Evolutionary conservation across 1,140 invertebrate species (phyloP), one percentile per base, ranked within the genome.

Genomic region (Danaus melanippus): DNA sequence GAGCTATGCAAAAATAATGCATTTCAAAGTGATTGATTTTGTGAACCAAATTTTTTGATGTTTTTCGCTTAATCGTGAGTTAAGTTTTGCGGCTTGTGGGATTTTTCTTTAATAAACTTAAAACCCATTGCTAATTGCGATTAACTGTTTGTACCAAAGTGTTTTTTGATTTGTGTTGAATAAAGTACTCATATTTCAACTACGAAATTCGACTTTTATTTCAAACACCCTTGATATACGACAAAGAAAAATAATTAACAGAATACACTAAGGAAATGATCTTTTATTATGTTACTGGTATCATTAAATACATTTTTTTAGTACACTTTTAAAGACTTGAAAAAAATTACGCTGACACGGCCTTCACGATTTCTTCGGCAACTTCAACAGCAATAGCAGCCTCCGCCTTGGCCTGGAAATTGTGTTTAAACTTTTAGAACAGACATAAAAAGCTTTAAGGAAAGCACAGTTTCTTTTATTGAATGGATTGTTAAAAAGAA

Each of bases 301-400:
- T 51, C 58, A 75, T 74, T 77, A 71, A 74, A 75, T 80, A 77
- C 58, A 65, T 58, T 69, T 15, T 15, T 15, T 62, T 53, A 67
- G 52, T 60, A 60, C 64, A 69, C 73, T 68, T 64, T 54, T 53
- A 58, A 52, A 53, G 46, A 58, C 46, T 53, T 42, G 45, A 44
- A 39, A 46, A 55, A 12, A 39, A 50, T 62, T 78, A 84, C 67
- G 74, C 75, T 3, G 92, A 89, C 15, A 91, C 88, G 64, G 97
- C 96, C 86, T 95, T 95, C 45, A 97, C 92, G 68, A 99, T 89
- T 64, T 96, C 96, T 89, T 99, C 96, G 46, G 93, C 95, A 46
- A 97, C 96, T 89, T 99, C 97, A n/a, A 99, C 88, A 15, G 96
- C 95, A 75, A 99, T 98, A 63, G 92, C 91, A 53, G 97, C 97